Evolutionary conservation across 1,140 invertebrate genomes (phyloP).

Genomic region (Dendroctonus valens): DNA sequence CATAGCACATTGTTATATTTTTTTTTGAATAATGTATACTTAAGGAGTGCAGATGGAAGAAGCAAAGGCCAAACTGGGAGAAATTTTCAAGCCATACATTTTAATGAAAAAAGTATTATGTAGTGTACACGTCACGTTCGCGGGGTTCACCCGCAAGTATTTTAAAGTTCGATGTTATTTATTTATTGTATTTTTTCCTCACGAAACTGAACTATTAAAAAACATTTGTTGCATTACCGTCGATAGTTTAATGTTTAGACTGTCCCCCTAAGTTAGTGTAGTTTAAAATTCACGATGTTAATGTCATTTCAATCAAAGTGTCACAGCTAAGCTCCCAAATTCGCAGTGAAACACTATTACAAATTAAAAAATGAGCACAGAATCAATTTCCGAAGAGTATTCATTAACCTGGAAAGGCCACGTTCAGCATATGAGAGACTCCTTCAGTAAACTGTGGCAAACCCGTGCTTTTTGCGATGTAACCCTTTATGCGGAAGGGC

Average conservation of each 20-base stretch:
- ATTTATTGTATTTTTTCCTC: conserved; percentile 14
- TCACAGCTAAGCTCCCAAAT: no score
- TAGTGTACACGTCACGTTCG: background rate
- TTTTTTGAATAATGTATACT: conserved; percentile 8
- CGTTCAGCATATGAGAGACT: conserved; percentile 69
- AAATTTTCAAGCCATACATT: background rate
- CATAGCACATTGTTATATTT: conserved; percentile 11
- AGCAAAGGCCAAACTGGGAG: background rate
- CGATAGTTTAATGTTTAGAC: background rate
- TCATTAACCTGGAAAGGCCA: conserved; percentile 74
- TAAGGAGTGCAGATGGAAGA: background rate
- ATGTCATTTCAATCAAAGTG: background rate
- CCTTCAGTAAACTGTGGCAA: conserved; percentile 72
- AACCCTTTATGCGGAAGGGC: conserved; percentile 80
- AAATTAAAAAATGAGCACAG: background rate
- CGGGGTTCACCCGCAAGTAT: background rate
- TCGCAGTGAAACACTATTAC: background rate
- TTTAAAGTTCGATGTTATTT: conserved; percentile 5
- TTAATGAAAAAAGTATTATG: background rate
- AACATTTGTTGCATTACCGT: conserved; percentile 14
- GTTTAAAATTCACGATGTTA: conserved; percentile 2
- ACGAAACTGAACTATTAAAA: conserved; percentile 6
- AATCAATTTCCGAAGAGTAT: conserved; percentile 2
- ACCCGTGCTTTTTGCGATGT: conserved; percentile 84
- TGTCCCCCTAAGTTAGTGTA: conserved; percentile 57